These are phyloP conservation scores for Notodonta dromedarius DNA, from an alignment of 2,888 invertebrate species.

Conservation along the genomic window DNA sequence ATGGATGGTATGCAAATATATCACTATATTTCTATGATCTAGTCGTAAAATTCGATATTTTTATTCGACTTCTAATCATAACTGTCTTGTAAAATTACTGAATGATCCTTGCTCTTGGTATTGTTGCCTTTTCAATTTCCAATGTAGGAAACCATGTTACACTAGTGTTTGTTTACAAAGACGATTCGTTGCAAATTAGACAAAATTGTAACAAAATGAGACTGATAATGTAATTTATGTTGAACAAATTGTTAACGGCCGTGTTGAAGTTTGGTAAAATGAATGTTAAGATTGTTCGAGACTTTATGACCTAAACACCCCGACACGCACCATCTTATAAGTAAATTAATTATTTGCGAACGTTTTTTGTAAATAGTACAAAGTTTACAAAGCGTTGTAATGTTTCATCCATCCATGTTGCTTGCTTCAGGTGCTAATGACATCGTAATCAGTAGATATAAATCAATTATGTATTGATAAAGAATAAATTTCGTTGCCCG, in stretches of 20 bases:
- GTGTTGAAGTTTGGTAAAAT: conserved; percentile 47
- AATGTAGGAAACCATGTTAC: conserved; percentile 42
- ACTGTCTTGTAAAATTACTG: conserved; percentile 22
- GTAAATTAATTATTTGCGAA: conserved; percentile 10
- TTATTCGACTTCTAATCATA: conserved; percentile 16
- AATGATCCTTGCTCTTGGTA: conserved; percentile 17
- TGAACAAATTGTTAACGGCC: conserved; percentile 44
- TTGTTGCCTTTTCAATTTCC: conserved; percentile 48
- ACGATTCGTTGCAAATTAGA: conserved; percentile 41
- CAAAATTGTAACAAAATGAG: conserved; percentile 62
- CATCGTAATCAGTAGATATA: conserved; percentile 8
- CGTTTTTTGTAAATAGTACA: conserved; percentile 31
- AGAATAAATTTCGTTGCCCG: conserved; percentile 37
- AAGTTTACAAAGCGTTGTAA: conserved; percentile 14
- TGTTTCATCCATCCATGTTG: neutral
- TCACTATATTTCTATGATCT: conserved; percentile 53
- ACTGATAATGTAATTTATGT: conserved; percentile 71
- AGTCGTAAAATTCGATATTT: conserved; percentile 44
- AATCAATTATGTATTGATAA: conserved; percentile 20
- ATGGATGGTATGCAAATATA: conserved; percentile 32
- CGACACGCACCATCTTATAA: conserved; percentile 17
- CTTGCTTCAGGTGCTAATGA: too few relatives aligned
- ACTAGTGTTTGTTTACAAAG: conserved; percentile 10
- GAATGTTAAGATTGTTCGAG: conserved; percentile 33
- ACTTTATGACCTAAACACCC: conserved; percentile 23